Evolutionary conservation across 2,888 invertebrate genomes (phyloP).

Genomic region (Chirona hameri): DNA sequence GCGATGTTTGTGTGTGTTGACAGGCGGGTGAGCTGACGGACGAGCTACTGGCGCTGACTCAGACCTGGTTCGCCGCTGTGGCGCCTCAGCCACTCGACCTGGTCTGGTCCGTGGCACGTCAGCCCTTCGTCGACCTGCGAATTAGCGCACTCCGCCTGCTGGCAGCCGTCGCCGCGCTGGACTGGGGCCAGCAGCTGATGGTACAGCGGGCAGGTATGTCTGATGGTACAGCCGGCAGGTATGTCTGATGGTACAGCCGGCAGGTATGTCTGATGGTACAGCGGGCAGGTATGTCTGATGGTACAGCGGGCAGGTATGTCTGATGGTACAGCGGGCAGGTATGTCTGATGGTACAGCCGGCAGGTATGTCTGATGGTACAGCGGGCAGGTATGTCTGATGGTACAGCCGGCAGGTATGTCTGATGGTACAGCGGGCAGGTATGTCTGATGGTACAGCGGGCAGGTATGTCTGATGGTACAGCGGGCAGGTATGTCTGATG

Average conservation of each 20-base stretch:
- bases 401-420: too few relatives aligned
- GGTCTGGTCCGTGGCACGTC: conserved; percentile 50
- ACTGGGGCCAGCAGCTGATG: conserved; percentile 75
- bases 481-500: conserved; percentile 58
- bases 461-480: conserved; percentile 55
- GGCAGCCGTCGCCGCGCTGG: conserved; percentile 62
- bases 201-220: conserved; percentile 62
- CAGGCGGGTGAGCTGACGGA: conserved; percentile 48
- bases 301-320: too few relatives aligned
- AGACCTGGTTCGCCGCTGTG: conserved; percentile 74
- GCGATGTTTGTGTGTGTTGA: conserved; percentile 1
- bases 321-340: too few relatives aligned
- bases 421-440: background rate
- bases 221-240: too few relatives aligned
- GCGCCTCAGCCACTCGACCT: conserved; percentile 33
- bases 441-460: too few relatives aligned
- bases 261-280: background rate
- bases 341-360: too few relatives aligned
- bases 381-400: background rate
- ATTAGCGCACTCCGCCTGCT: conserved; percentile 64
- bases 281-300: background rate
- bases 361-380: background rate
- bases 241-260: too few relatives aligned
- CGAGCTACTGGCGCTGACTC: conserved; percentile 52
- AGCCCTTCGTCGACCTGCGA: conserved; percentile 77